These are phyloP conservation scores for Apocrypta bakeri DNA, from an alignment of 1,140 invertebrate species.

Conservation along the genomic window DNA sequence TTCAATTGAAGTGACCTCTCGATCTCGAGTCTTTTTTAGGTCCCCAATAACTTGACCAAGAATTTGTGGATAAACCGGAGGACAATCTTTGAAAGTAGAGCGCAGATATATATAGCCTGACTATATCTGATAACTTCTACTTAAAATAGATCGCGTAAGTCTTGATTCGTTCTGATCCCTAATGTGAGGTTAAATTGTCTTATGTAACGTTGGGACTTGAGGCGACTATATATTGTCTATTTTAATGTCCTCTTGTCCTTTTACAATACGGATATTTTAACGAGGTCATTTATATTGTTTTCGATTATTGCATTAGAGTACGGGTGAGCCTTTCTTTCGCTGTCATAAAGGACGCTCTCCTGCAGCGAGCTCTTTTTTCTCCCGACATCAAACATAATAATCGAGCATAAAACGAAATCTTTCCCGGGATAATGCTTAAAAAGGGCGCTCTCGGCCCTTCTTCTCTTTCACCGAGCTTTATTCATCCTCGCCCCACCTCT, in stretches of 20 bases:
- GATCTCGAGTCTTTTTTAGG: too few relatives aligned
- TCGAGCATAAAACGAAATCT: constrained; percentile 16
- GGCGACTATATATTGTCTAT: background rate
- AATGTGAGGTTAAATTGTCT: background rate
- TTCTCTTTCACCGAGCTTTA: background rate
- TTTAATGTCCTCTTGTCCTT: background rate
- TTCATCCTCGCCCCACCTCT: background rate
- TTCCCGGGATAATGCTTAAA: constrained; percentile 1
- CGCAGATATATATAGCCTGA: background rate
- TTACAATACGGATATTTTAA: background rate
- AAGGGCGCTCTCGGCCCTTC: background rate
- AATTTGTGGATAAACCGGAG: too few relatives aligned
- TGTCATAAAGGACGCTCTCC: background rate
- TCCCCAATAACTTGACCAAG: too few relatives aligned
- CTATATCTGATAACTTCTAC: background rate
- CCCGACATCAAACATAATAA: constrained; percentile 32
- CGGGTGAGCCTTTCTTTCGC: background rate
- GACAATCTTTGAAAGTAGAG: too few relatives aligned
- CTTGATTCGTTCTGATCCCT: too few relatives aligned
- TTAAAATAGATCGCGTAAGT: background rate
- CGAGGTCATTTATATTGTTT: constrained; percentile 23
- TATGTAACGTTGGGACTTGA: background rate
- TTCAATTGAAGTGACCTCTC: too few relatives aligned
- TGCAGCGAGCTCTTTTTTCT: background rate
- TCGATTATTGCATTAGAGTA: background rate